Percentiles rank a stretch among this genome's conserved stretches.
phyloP scores from a whole-genome alignment of 2,113 vertebrate genomes.

The Plectropomus leopardus region DNA sequence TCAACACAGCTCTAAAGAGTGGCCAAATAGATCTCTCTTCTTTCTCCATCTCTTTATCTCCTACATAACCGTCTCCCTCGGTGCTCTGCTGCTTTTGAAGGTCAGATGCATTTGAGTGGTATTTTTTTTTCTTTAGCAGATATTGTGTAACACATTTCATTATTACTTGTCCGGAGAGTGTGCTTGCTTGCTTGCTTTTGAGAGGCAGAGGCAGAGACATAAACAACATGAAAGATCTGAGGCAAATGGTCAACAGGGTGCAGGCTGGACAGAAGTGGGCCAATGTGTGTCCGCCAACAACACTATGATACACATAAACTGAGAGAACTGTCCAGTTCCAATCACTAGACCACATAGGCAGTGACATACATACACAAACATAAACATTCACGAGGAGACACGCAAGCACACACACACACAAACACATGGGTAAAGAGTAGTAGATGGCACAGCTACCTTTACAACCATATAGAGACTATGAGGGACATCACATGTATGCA shows the following conservation, averaged over 20 bases:
- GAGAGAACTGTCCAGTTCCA: constrained; percentile 1
- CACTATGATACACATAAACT: constrained; percentile 18
- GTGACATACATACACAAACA: background rate
- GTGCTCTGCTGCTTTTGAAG: constrained; percentile 17
- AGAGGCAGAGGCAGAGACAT: constrained; percentile 16
- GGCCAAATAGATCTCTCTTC: background rate
- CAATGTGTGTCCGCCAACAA: constrained; percentile 31
- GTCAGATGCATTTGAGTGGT: constrained; percentile 22
- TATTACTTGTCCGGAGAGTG: constrained; percentile 11
- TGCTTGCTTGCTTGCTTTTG: constrained; percentile 15
- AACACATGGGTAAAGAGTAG: background rate
- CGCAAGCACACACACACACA: background rate
- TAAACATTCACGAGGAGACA: background rate
- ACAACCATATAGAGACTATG: background rate
- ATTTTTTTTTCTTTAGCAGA: background rate
- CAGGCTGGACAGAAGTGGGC: constrained; percentile 25
- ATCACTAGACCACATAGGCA: constrained; percentile 22
- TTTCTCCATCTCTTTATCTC: background rate
- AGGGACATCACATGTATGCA: background rate
- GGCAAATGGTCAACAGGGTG: constrained; percentile 34
- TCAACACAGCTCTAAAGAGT: background rate
- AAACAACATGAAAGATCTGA: constrained; percentile 34
- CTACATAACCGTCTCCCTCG: background rate
- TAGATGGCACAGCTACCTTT: constrained; percentile 19
- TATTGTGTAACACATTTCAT: constrained; percentile 4